Conservation (phyloP, 2,113 vertebrate genomes). For the Malurus alboscapulatus region DNA sequence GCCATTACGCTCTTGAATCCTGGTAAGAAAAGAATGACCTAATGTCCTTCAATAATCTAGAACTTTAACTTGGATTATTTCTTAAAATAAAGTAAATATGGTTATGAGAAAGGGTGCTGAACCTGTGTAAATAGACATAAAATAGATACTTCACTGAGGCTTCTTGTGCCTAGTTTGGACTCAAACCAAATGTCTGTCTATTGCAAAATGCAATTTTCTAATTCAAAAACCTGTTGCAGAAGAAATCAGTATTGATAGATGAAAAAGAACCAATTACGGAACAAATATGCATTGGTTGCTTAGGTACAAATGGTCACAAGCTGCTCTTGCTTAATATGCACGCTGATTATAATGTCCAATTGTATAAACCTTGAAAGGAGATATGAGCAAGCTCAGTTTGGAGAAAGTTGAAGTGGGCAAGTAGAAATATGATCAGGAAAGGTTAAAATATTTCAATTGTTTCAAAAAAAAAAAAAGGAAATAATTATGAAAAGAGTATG, state of each 20-base stretch:
- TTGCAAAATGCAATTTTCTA: background rate
- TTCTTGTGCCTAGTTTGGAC: background rate
- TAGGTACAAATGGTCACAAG: background rate
- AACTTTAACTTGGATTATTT: background rate
- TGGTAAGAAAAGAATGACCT: background rate
- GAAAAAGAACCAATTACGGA: background rate
- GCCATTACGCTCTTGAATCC: background rate
- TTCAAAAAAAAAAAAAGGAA: background rate
- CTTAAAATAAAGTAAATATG: background rate
- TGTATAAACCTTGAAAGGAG: background rate
- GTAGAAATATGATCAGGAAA: background rate
- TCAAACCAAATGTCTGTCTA: background rate
- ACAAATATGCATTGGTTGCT: background rate
- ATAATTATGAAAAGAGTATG: background rate
- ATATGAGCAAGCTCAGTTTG: background rate
- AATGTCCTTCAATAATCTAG: background rate
- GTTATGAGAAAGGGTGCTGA: background rate
- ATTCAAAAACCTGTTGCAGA: background rate
- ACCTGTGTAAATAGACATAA: background rate
- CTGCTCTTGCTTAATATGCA: background rate
- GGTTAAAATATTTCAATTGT: background rate
- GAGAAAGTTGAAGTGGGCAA: background rate
- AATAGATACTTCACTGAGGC: background rate
- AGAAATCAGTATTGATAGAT: background rate
- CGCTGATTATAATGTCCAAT: background rate